These are phyloP conservation scores for Sapajus apella DNA, from an alignment of 2,113 vertebrate species.

Conservation along the genomic window DNA sequence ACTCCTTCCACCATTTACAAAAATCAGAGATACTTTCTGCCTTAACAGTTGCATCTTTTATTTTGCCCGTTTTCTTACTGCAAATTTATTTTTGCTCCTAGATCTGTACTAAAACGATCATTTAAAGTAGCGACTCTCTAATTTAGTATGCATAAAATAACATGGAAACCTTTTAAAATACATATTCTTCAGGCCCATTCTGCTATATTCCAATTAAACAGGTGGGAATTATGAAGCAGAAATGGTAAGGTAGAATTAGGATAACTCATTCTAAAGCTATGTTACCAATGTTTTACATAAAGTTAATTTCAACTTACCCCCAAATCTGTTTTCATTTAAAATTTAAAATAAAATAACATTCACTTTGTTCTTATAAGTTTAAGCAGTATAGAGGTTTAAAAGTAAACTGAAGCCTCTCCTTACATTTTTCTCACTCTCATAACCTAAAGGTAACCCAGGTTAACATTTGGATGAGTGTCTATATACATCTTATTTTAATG, in stretches of 20 bases:
- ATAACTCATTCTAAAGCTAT: neutral
- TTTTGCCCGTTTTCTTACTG: neutral
- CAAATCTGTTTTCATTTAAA: neutral
- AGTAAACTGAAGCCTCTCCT: neutral
- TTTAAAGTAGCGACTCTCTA: neutral
- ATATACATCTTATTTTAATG: neutral
- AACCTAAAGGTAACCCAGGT: neutral
- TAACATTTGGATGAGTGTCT: neutral
- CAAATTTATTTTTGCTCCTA: neutral
- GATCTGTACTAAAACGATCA: neutral
- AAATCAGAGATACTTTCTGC: conserved; percentile 14
- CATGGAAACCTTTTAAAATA: neutral
- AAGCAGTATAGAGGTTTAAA: neutral
- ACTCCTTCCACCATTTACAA: neutral
- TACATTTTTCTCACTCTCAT: neutral
- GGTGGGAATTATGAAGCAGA: neutral
- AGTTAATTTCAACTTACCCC: neutral
- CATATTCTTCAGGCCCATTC: neutral
- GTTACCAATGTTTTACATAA: neutral
- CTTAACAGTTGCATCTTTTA: neutral
- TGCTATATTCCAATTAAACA: neutral
- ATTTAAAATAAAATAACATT: neutral
- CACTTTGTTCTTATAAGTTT: conserved; percentile 16
- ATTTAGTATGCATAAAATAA: neutral
- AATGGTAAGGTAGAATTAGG: neutral